These are phyloP conservation scores for Tetranychus piercei DNA, from an alignment of 2,888 invertebrate genomes.

Conservation along the genomic window DNA sequence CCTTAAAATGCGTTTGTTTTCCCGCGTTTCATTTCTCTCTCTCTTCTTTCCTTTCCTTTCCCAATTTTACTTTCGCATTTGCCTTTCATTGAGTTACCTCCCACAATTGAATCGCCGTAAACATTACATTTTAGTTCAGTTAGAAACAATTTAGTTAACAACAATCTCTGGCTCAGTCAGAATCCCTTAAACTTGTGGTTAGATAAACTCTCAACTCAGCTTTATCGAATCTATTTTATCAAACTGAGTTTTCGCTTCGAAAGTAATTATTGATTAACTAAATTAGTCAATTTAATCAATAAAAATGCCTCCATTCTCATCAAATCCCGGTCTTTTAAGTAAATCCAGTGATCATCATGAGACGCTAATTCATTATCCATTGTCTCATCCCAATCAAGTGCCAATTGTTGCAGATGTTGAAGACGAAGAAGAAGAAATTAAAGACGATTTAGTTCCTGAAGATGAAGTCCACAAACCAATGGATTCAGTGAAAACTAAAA, in stretches of 20 bases:
- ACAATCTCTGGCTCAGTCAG: not conserved
- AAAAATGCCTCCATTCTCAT: not conserved
- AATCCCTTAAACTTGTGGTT: no score
- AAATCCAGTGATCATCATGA: not conserved
- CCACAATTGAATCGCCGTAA: not conserved
- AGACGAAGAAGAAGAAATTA: not conserved
- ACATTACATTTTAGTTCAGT: not conserved
- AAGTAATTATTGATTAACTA: not conserved
- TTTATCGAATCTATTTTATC: not conserved
- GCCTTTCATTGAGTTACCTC: not conserved
- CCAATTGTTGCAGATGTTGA: not conserved
- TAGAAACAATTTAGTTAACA: not conserved
- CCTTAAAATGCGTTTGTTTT: not conserved
- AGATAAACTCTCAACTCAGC: not conserved
- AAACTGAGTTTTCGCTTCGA: not conserved
- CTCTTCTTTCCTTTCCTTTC: not conserved
- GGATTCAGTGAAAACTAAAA: not conserved
- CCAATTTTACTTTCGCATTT: not conserved
- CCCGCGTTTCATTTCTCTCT: not conserved
- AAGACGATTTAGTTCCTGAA: not conserved
- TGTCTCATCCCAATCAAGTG: not conserved
- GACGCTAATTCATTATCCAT: not conserved
- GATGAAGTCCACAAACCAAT: not conserved
- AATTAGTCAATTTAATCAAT: not conserved
- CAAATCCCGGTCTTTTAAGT: not conserved